Evolutionary conservation across 1,140 invertebrate genomes (phyloP), one percentile per base, ranked within the genome.

Genomic region (Drosophila quadrilineata): DNA sequence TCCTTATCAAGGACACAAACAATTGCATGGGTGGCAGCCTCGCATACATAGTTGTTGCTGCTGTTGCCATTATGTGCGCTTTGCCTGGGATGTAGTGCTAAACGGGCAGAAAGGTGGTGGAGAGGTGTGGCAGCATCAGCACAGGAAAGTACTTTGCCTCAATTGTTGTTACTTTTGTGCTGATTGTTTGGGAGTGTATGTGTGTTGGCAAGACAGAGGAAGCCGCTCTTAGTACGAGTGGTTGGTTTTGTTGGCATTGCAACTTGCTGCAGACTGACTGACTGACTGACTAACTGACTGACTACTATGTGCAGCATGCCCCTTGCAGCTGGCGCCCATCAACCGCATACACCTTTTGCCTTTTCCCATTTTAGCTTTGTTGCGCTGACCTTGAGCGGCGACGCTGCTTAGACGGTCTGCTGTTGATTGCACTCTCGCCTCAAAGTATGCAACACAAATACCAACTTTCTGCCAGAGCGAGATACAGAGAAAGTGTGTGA

Each of bases 121-220:
- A 46, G 21, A 16, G 36, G 9, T 38, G 60, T 79, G 76, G 76
- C 66, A 64, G 68, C 77, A 72, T 12, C 63, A 80, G 54, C 68
- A 82, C 72, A 73, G 77, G 69, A 77, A 82, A 82, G 79, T 74
- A 82, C 75, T 82, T 82, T 82, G 50, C 77, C 77, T 71, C 73
- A 84, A 82, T 84, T 82, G 77, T 84, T 82, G 77, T 82, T 84
- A 85, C 77, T 77, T 77, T 62, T 66, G 60, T 85, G 64, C 79
- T 70, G 77, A 82, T 82, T 82, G 74, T 85, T 71, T 84, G 38
- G 53, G 54, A 41, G 45, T 35, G 38, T 40, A 41, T 24, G 35
- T 57, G 3, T 10, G 10, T 41, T n/a, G n/a, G 10, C 36, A 10
- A 14, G 35, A n/a, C 9, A 52, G 45, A 38, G 77, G 65, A 77